Conservation (phyloP, 53 echinoderm and acorn worm genomes). For the Antedon mediterranea region DNA sequence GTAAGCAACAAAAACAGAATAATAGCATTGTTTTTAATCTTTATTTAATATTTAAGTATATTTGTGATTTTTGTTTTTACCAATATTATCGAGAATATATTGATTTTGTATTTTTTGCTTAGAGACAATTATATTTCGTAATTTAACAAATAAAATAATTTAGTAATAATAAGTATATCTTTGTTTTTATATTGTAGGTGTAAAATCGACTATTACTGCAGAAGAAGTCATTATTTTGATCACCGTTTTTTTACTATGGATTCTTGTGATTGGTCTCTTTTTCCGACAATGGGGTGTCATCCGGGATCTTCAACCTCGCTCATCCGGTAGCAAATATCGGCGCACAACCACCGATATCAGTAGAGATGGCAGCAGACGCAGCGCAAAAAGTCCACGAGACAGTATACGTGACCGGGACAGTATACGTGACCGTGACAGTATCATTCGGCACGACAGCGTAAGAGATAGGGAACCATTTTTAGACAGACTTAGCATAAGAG, state of each 20-base stretch:
- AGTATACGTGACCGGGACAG: not conserved
- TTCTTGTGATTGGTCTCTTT: not conserved
- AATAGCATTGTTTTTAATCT: no score
- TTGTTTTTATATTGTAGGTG: not conserved
- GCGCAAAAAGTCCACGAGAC: not conserved
- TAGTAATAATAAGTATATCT: no score
- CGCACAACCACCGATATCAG: not conserved
- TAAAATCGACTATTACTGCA: not conserved
- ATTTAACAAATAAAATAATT: no score
- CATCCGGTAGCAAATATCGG: not conserved
- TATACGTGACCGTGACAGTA: not conserved
- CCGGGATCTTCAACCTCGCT: not conserved
- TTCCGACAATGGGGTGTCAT: not conserved
- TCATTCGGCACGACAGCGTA: not conserved
- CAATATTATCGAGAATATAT: no score
- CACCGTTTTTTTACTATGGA: not conserved
- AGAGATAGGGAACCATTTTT: not conserved
- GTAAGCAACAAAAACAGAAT: no score
- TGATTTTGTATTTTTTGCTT: no score
- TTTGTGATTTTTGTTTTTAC: no score
- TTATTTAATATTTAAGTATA: no score
- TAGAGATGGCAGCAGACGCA: not conserved
- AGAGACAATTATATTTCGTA: no score
- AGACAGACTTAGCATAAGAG: not conserved
- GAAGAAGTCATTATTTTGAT: not conserved